Conservation (phyloP, 2,797 vertebrate species). For the Catamblyrhynchus diadema region DNA sequence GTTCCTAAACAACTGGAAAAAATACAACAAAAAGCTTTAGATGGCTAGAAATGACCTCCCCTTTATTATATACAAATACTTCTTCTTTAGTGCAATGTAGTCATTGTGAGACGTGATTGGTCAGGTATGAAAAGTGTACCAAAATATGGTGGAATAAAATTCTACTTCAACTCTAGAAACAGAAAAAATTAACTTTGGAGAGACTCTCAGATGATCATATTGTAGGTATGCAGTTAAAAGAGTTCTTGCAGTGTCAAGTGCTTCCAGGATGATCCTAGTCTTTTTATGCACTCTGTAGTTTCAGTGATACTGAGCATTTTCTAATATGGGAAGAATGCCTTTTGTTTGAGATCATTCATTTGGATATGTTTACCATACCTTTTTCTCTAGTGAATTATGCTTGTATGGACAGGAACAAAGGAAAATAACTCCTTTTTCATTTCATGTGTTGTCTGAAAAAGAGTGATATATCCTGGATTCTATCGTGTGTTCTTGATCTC, state of each 20-base stretch:
- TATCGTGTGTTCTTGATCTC: not conserved
- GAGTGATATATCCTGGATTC: not conserved
- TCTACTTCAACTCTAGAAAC: not conserved
- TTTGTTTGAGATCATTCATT: not conserved
- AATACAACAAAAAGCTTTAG: not conserved
- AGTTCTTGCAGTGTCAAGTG: not conserved
- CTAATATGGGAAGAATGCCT: not conserved
- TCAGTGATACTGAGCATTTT: not conserved
- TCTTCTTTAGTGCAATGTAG: not conserved
- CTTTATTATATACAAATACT: not conserved
- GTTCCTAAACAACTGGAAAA: slow-evolving; percentile 19
- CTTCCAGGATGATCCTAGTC: not conserved
- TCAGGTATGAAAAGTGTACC: not conserved
- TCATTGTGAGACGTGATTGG: not conserved
- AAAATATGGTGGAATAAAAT: not conserved
- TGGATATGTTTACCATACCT: not conserved
- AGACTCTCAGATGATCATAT: not conserved
- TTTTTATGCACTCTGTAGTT: not conserved
- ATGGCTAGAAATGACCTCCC: not conserved
- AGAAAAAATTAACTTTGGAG: not conserved
- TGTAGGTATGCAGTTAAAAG: not conserved
- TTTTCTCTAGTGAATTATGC: not conserved
- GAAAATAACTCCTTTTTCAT: not conserved
- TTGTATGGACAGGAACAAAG: not conserved
- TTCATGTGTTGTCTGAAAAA: not conserved